Evolutionary conservation across 1,140 invertebrate genomes (phyloP).

Genomic region (Drosophila pseudoobscura): DNA sequence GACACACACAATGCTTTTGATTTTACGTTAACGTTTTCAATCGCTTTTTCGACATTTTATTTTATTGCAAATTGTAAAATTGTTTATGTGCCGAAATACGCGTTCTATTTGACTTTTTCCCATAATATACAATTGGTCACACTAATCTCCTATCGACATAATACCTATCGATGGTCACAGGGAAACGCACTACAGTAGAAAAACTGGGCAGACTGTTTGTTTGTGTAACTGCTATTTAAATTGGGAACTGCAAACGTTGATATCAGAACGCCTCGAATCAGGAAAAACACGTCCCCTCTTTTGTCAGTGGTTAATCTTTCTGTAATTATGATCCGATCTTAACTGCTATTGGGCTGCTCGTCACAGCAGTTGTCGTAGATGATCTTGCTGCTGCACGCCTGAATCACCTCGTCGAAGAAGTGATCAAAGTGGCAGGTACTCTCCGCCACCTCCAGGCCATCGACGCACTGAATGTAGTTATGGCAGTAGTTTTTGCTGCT

Average conservation of each 20-base stretch:
- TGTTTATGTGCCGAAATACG: conserved; percentile 2
- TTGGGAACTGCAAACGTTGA: no score
- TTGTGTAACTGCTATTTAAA: no score
- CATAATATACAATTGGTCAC: no score
- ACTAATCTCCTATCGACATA: no score
- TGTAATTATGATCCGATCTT: no score
- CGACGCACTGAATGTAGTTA: conserved; percentile 57
- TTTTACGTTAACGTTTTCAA: conserved; percentile 7
- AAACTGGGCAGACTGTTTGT: no score
- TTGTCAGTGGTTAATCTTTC: no score
- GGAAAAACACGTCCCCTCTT: no score
- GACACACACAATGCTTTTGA: conserved; percentile 16
- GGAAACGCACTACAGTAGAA: no score
- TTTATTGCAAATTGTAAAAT: conserved; percentile 17
- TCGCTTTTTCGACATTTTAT: conserved; percentile 9
- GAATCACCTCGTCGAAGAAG: conserved; percentile 66
- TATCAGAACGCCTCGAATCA: no score
- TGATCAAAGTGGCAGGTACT: conserved; percentile 54
- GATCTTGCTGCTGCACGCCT: conserved; percentile 48
- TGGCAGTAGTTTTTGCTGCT: conserved; percentile 69
- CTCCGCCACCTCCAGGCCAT: conserved; percentile 43
- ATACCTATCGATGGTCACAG: no score
- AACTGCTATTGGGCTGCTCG: conserved; percentile 13
- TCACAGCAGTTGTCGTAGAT: conserved; percentile 73
- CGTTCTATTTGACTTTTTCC: no score